Percentiles rank a stretch among this genome's conserved stretches.
Evolutionary conservation across 2,888 invertebrate species (phyloP).

Genomic region (Heliothis peltigera): DNA sequence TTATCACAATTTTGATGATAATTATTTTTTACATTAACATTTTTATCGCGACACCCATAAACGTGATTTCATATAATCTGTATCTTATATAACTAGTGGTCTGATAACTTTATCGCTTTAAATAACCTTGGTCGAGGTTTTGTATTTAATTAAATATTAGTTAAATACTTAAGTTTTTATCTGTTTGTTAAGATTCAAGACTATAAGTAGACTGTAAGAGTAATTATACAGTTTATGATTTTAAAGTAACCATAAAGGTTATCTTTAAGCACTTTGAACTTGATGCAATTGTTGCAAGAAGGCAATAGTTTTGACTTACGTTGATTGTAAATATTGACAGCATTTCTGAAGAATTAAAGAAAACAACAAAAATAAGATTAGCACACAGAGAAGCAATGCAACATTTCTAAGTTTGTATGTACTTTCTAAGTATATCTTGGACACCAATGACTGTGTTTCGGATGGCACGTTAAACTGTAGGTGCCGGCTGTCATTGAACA

Average conservation of each 20-base stretch:
- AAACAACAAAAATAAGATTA: too few species aligned
- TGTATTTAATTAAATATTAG: slow-evolving; percentile 11
- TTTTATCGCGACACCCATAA: slow-evolving; percentile 3
- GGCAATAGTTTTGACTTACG: too few species aligned
- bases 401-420: too few species aligned
- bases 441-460: too few species aligned
- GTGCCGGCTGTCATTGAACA: too few species aligned
- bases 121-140: slow-evolving; percentile 27
- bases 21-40: slow-evolving; percentile 7
- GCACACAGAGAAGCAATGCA: too few species aligned
- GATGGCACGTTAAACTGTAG: too few species aligned
- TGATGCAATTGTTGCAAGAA: background rate
- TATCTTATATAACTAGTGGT: slow-evolving; percentile 37
- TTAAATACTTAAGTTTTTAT: background rate
- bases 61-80: slow-evolving; percentile 37
- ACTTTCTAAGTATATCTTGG: too few species aligned
- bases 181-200: background rate
- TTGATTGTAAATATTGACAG: too few species aligned
- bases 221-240: background rate
- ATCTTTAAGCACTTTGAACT: background rate
- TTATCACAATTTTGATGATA: slow-evolving; percentile 25
- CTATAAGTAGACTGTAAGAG: background rate
- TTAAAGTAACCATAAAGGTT: background rate
- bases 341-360: too few species aligned
- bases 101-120: slow-evolving; percentile 25